Evolutionary conservation across 2,888 invertebrate species (phyloP).

Genomic region (Bursaphelenchus okinawaensis): DNA sequence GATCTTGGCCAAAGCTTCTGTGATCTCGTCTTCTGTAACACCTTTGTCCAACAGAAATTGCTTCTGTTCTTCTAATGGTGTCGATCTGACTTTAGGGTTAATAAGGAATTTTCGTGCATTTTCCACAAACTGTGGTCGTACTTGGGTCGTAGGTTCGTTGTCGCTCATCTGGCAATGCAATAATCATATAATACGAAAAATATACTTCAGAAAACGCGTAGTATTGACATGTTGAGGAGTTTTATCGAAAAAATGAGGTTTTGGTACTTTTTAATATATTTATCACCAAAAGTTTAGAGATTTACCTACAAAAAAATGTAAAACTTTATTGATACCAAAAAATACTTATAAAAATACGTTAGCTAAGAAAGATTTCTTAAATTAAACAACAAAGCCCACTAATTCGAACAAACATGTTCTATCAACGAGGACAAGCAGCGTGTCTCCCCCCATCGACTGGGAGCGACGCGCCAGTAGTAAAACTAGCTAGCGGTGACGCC

Average conservation of each 20-base stretch:
- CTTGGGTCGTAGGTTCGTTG: background rate
- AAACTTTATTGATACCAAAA: too few relatives aligned
- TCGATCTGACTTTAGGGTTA: constrained; percentile 48
- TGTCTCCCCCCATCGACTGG: constrained; percentile 80
- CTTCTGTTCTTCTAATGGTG: constrained; percentile 49
- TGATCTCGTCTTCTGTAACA: constrained; percentile 48
- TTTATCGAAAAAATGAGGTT: too few relatives aligned
- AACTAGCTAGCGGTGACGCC: constrained; percentile 77
- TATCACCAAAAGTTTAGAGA: too few relatives aligned
- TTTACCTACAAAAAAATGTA: too few relatives aligned
- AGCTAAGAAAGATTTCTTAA: background rate
- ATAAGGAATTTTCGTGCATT: constrained; percentile 49
- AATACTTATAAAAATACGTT: too few relatives aligned
- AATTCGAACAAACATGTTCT: too few relatives aligned
- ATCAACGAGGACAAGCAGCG: constrained; percentile 27
- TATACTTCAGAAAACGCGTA: too few relatives aligned
- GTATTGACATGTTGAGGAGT: too few relatives aligned
- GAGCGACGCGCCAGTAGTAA: constrained; percentile 79
- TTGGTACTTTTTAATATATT: too few relatives aligned
- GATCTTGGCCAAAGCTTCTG: constrained; percentile 22
- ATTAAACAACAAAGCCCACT: background rate
- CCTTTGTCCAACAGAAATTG: constrained; percentile 49
- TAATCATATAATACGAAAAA: too few relatives aligned
- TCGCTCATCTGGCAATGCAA: constrained; percentile 3
- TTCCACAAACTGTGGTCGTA: constrained; percentile 44